Evolutionary conservation across 2,113 vertebrate genomes (phyloP).

Genomic region (Orycteropus afer): DNA sequence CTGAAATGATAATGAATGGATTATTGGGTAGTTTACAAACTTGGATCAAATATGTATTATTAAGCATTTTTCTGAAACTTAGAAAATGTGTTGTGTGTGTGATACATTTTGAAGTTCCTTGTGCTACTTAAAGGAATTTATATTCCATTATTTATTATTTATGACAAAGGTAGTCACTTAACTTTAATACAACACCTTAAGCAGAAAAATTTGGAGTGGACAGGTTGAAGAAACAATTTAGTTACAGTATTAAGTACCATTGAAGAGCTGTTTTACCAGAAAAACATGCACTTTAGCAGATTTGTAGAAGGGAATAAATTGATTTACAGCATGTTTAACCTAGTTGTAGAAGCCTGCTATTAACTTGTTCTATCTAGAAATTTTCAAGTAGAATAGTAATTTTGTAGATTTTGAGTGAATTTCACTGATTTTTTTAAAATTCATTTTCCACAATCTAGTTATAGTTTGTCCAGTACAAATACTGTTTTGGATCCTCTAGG

Average conservation of each 20-base stretch:
- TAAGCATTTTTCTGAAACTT: constrained; percentile 13
- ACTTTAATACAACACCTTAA: constrained; percentile 6
- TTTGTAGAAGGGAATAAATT: constrained; percentile 63
- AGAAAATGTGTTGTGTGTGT: neutral
- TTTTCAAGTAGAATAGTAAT: constrained; percentile 74
- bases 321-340: constrained; percentile 77
- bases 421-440: neutral
- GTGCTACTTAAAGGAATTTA: constrained; percentile 36
- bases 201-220: constrained; percentile 45
- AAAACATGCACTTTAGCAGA: constrained; percentile 54
- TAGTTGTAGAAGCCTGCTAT: constrained; percentile 79
- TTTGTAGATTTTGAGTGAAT: constrained; percentile 60
- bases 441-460: constrained; percentile 8
- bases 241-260: constrained; percentile 43
- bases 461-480: neutral
- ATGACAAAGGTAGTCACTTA: neutral
- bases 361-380: constrained; percentile 64
- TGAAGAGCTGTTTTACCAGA: constrained; percentile 63
- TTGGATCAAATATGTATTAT: constrained; percentile 27
- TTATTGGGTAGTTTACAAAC: neutral
- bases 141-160: constrained; percentile 31
- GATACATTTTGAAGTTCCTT: constrained; percentile 17
- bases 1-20: neutral
- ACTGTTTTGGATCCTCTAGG: neutral
- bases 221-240: constrained; percentile 49